Conservation (phyloP, 2,113 vertebrate species). For the Osmerus eperlanus region DNA sequence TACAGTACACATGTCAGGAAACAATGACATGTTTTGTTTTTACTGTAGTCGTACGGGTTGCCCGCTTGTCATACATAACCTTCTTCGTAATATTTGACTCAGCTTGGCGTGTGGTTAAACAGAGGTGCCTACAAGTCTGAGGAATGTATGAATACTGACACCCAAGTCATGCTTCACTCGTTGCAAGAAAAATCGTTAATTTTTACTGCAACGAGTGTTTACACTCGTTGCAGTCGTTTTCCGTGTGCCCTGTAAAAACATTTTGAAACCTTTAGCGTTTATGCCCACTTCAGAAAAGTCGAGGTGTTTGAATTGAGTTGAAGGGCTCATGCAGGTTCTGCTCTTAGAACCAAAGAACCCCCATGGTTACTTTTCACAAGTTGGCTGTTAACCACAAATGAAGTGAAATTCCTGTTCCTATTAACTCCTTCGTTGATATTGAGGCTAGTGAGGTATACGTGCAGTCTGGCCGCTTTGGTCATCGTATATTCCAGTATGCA, state of each 20-base stretch:
- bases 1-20: slow-evolving; percentile 45
- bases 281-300: not conserved
- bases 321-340: not conserved
- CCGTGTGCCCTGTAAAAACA: slow-evolving; percentile 13
- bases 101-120: slow-evolving; percentile 29
- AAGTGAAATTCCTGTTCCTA: not conserved
- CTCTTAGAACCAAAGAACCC: not conserved
- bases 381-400: not conserved
- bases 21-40: slow-evolving; percentile 36
- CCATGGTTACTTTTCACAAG: not conserved
- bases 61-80: slow-evolving; percentile 33
- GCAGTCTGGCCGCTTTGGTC: not conserved
- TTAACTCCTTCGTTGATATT: not conserved
- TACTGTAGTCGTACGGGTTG: slow-evolving; percentile 38
- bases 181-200: slow-evolving; percentile 33
- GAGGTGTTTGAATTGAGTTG: not conserved
- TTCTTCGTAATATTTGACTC: slow-evolving; percentile 21
- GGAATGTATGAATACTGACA: slow-evolving; percentile 33
- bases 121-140: slow-evolving; percentile 47
- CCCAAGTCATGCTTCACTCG: slow-evolving; percentile 18
- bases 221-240: too few relatives aligned
- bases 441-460: not conserved
- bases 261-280: not conserved
- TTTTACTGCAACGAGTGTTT: too few relatives aligned
- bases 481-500: not conserved